Evolutionary conservation across 1,140 invertebrate genomes (phyloP).

Genomic region (Drosophila equinoxialis): DNA sequence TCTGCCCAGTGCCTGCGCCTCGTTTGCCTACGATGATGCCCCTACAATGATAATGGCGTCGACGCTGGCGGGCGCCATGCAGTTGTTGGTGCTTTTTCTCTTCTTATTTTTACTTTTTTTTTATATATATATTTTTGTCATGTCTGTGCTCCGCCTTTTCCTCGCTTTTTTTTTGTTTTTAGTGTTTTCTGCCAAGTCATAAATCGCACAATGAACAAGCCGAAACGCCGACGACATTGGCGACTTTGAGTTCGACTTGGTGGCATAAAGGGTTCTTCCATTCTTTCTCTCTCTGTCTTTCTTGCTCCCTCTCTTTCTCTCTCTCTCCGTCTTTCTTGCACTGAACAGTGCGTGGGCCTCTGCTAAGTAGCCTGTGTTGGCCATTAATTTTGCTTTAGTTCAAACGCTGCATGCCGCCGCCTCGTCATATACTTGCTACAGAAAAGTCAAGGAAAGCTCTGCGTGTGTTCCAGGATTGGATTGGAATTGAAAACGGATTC

Average conservation of each 20-base stretch:
- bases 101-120: not conserved
- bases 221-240: constrained; percentile 54
- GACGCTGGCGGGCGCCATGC: constrained; percentile 73
- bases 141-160: constrained; percentile 34
- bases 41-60: constrained; percentile 24
- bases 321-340: constrained; percentile 20
- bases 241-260: constrained; percentile 12
- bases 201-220: constrained; percentile 72
- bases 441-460: constrained; percentile 36
- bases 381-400: constrained; percentile 78
- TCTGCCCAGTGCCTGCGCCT: constrained; percentile 11
- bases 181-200: constrained; percentile 57
- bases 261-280: constrained; percentile 5
- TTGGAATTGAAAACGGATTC: not conserved
- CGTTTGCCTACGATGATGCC: constrained; percentile 18
- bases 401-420: constrained; percentile 68
- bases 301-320: not conserved
- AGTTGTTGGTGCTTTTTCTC: constrained; percentile 17
- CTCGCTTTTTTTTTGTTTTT: not conserved
- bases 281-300: not conserved
- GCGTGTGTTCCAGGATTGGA: constrained; percentile 58
- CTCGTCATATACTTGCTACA: not conserved
- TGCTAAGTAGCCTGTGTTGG: constrained; percentile 80
- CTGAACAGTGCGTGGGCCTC: constrained; percentile 49
- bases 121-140: constrained; percentile 27